Conservation (phyloP, 2,113 vertebrate genomes). For the Chionodraco myersi region DNA sequence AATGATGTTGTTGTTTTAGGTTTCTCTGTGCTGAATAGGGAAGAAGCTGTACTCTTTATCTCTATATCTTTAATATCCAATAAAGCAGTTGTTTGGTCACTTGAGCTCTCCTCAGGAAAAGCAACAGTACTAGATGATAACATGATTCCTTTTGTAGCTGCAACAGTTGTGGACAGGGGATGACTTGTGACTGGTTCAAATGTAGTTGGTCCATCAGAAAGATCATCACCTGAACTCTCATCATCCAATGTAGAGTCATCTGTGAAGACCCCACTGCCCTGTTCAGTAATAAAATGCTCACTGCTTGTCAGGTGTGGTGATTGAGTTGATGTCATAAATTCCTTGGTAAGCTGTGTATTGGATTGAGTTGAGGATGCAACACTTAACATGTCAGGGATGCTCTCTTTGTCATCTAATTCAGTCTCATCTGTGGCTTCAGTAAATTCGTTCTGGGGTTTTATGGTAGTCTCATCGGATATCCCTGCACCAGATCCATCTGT, state of each 20-base stretch:
- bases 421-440: conserved; percentile 68
- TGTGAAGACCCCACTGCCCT: conserved; percentile 34
- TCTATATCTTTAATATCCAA: background rate
- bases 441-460: conserved; percentile 43
- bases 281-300: conserved; percentile 25
- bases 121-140: conserved; percentile 14
- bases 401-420: conserved; percentile 58
- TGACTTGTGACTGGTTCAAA: conserved; percentile 16
- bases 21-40: conserved; percentile 51
- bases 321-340: conserved; percentile 45
- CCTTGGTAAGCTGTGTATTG: conserved; percentile 9
- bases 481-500: conserved; percentile 53
- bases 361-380: conserved; percentile 5
- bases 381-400: conserved; percentile 8
- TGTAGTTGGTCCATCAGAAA: background rate
- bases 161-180: conserved; percentile 1
- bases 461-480: conserved; percentile 12
- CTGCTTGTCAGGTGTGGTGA: conserved; percentile 31
- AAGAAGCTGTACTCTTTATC: conserved; percentile 16
- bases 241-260: conserved; percentile 41
- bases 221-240: conserved; percentile 41
- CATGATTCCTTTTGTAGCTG: conserved; percentile 3
- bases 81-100: conserved; percentile 3
- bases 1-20: conserved; percentile 26
- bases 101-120: conserved; percentile 10